Percentiles rank a stretch among this genome's conserved stretches.
These are phyloP conservation scores for Galeruca laticollis DNA, from an alignment of 2,888 invertebrate genomes.

Conservation along the genomic window DNA sequence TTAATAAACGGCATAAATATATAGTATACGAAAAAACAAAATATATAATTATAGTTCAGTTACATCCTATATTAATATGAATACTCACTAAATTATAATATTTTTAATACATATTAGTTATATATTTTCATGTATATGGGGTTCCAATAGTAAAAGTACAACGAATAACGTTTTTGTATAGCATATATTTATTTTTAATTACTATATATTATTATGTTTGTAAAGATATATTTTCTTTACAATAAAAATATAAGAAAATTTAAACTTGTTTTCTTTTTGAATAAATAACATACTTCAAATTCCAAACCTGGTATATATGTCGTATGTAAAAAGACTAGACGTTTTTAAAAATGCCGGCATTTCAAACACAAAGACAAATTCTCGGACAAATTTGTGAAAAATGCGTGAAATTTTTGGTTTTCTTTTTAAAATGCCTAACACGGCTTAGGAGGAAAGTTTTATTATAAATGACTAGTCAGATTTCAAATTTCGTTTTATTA, in stretches of 20 bases:
- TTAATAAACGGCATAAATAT: background rate
- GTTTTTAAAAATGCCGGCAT: too few species aligned
- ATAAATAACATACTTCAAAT: too few species aligned
- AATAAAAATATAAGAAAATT: background rate
- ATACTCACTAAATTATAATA: conserved; percentile 4
- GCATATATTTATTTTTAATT: too few species aligned
- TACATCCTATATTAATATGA: background rate
- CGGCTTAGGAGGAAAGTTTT: too few species aligned
- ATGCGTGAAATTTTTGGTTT: too few species aligned
- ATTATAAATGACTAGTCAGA: too few species aligned
- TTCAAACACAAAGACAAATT: too few species aligned
- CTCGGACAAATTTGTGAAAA: too few species aligned
- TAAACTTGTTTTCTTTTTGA: background rate
- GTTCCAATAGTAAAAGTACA: background rate
- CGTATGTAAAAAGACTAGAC: too few species aligned
- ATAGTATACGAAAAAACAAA: background rate
- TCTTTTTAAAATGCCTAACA: too few species aligned
- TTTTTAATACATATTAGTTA: background rate
- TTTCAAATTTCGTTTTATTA: too few species aligned
- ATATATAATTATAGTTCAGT: background rate
- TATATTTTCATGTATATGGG: background rate
- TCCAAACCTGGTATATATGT: too few species aligned
- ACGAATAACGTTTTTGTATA: background rate
- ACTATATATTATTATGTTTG: background rate
- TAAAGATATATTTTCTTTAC: background rate